Evolutionary conservation across 2,888 invertebrate species (phyloP), one percentile per base, ranked within the genome.

Genomic region (Polydrusus tereticollis): DNA sequence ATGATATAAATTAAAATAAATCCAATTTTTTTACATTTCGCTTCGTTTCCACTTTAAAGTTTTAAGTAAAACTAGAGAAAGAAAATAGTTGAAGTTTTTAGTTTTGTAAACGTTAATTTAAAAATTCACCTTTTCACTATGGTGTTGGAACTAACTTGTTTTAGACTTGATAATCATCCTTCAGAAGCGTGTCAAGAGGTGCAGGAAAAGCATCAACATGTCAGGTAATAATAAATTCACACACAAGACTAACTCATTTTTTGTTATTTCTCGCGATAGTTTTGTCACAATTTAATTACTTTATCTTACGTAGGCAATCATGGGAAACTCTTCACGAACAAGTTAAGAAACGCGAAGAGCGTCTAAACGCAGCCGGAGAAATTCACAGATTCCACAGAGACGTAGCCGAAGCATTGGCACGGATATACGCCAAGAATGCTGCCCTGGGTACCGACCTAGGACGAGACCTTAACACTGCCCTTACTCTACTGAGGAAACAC

Each of bases 351-450:
- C 90, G 98, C 12, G 95, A 95, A 76, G 91, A 93, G 74, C 93
- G 96, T 45, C 87, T 99, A 41, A 92, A 93, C 82, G 98, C 97
- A 0, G 99, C 99, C 0, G 98, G 96, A 8, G 97, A 98, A 87
- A 96, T 99, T 77, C 99, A 99, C 86, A 91, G 97, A 66, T 99
- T 98, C 89, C 98, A 99, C 86, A 91, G 98, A 64, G 98, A 98
- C 86, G 96, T 95, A 0, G 95, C 94, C 20, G 98, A 98, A 82
- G 94, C 97, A 1, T 85, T 96, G 7, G 93, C 94, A 43, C 89
- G 98, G 21, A 97, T 96, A 43, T 95, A 94, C 78, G 97, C 96
- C 83, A 96, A 97, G 82, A 92, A 94, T 75, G 93, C 94, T 0
- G 93, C 93, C 2, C 90, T 99, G 45, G 94, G 94, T 0, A 92